A percentile compares a stretch with the other conserved stretches of the same genome.
phyloP scores from a whole-genome alignment of 35 echinoderm and acorn worm species.

The Hemicentrotus pulcherrimus region DNA sequence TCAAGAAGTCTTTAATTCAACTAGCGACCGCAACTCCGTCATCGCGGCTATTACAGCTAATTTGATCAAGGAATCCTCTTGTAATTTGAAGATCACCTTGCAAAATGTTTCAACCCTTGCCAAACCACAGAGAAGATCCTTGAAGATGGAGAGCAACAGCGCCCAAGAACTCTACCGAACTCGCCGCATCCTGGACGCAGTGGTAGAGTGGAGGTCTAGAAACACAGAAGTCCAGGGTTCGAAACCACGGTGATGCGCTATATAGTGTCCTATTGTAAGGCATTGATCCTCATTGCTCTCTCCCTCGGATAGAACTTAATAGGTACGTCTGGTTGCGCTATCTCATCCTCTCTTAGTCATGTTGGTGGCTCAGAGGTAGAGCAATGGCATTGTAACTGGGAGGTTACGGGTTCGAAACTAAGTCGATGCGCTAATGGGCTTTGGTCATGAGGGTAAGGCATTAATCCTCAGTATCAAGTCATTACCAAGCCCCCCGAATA shows the following conservation, averaged over 20 bases:
- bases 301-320: too few species aligned
- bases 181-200: background rate
- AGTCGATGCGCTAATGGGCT: too few species aligned
- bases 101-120: background rate
- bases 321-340: too few species aligned
- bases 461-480: too few species aligned
- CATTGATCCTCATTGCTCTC: too few species aligned
- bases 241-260: background rate
- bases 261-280: background rate
- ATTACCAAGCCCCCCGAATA: background rate
- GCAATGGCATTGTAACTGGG: too few species aligned
- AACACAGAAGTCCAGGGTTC: background rate
- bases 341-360: too few species aligned
- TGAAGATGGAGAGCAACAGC: background rate
- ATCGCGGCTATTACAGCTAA: background rate
- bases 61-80: background rate
- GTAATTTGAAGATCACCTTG: constrained; percentile 17
- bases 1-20: background rate
- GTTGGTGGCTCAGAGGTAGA: too few species aligned
- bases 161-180: background rate
- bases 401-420: too few species aligned
- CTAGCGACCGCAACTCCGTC: background rate
- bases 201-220: background rate
- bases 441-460: too few species aligned
- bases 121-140: background rate